Evolutionary conservation across 2,113 vertebrate genomes (phyloP).

Genomic region (Serilophus lunatus): DNA sequence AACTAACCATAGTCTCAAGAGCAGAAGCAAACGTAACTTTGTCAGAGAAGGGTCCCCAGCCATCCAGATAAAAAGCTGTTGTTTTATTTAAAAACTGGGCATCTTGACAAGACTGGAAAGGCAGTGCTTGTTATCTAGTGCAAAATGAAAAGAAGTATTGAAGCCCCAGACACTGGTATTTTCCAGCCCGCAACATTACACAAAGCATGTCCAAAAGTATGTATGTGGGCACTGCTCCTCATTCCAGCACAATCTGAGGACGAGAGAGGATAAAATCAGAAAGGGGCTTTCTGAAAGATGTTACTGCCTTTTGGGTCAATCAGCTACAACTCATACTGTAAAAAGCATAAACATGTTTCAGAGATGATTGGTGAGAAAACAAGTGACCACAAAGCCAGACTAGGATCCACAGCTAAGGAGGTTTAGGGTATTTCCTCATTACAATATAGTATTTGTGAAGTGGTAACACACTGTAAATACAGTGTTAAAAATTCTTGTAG

Average conservation of each 20-base stretch:
- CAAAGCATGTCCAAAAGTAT: accelerated
- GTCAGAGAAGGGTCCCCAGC: not conserved
- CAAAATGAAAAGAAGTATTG: not conserved
- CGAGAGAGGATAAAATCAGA: not conserved
- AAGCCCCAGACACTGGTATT: not conserved
- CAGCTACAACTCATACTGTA: not conserved
- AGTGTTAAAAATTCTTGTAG: not conserved
- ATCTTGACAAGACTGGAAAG: not conserved
- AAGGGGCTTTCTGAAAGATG: not conserved
- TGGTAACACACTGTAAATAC: not conserved
- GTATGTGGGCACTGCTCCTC: accelerated
- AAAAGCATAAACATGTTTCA: not conserved
- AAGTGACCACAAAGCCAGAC: not conserved
- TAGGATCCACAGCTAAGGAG: not conserved
- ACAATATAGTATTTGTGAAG: not conserved
- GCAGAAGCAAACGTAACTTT: not conserved
- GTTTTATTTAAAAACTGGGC: not conserved
- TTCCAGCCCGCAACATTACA: not conserved
- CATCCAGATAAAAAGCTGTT: not conserved
- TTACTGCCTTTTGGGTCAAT: not conserved
- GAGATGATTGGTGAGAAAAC: not conserved
- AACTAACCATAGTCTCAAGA: not conserved
- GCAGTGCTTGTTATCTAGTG: not conserved
- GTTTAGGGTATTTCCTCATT: not conserved
- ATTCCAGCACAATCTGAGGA: not conserved